Evolutionary conservation across 2,797 vertebrate genomes (phyloP), one percentile per base, ranked within the genome.

Genomic region (Capromys pilorides): DNA sequence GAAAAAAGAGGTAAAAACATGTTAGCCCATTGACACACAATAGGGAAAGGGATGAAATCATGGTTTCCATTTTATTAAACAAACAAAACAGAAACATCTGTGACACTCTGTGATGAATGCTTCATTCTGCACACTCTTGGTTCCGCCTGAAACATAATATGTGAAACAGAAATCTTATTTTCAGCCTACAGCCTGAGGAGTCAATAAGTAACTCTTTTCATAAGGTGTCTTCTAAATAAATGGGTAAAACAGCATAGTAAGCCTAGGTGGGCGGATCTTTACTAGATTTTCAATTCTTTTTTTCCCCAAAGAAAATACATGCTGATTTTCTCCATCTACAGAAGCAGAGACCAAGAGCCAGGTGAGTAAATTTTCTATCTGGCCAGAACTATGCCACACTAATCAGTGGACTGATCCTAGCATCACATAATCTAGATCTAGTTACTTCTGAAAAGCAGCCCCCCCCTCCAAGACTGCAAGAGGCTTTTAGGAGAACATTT

Each of bases 161-260:
- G 18, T 66, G 86, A 73, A 78, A 69, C 59, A 90, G 78, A 84
- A 78, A 59, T 21, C 61, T 51, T 69, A 69, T 69, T 69, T 92
- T 45, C 45, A 78, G 36, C 54, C 81, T 66, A 19, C 49, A 90
- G 88, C 12, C 45, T 31, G 54, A 90, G 86, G 86, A 61, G 10
- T 82, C n/a, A 81, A 12, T 45, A 81, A 80, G n/a, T 73, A 69
- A 85, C 71, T 96, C 83, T 94, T 96, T 87, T 91, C 90, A 93
- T 26, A 51, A 49, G 77, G 45, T 36, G 36, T 78, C 92, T 88
- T 86, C 94, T 92, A 86, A 93, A 93, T 33, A 94, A 88, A 91
- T 9, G 39, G 33, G 31, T 24, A 78, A 81, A 91, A 39, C 4
- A 19, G 54, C 86, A 88, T 0, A 95, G 89, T 24, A 77, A 90